phyloP scores from a whole-genome alignment of 1,140 invertebrate genomes.

The Coelopa frigida region DNA sequence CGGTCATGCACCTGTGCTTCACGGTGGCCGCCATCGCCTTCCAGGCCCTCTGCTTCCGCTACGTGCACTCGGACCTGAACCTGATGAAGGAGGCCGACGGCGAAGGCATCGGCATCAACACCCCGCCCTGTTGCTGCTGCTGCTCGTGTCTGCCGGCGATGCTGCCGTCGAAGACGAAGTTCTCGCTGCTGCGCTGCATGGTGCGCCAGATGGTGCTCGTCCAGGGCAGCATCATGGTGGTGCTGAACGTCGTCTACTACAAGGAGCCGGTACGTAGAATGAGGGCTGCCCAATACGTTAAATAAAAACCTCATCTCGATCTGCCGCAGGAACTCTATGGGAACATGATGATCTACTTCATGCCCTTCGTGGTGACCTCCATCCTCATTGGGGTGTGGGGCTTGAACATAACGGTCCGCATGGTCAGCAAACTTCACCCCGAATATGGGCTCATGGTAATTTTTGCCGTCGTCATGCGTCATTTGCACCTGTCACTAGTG shows the following conservation, averaged over 20 bases:
- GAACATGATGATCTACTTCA: constrained; percentile 31
- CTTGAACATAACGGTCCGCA: constrained; percentile 35
- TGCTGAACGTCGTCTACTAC: constrained; percentile 38
- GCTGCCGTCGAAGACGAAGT: constrained; percentile 28
- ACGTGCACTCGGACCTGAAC: constrained; percentile 34
- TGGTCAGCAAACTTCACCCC: constrained; percentile 26
- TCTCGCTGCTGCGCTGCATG: constrained; percentile 32
- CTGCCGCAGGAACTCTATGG: constrained; percentile 16
- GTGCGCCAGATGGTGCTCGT: constrained; percentile 41
- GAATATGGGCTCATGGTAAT: constrained; percentile 28
- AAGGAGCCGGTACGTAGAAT: constrained; percentile 7
- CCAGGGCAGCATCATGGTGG: constrained; percentile 38
- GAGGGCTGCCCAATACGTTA: too few species aligned
- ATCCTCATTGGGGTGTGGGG: constrained; percentile 34
- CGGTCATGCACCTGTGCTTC: constrained; percentile 40
- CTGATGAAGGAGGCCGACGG: constrained; percentile 32
- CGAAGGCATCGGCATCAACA: constrained; percentile 26
- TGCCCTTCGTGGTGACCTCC: constrained; percentile 34
- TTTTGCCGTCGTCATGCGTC: too few species aligned
- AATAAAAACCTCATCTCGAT: not conserved
- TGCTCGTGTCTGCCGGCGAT: constrained; percentile 25
- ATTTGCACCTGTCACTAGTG: not conserved
- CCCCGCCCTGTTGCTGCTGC: constrained; percentile 37
- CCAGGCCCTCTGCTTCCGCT: constrained; percentile 30
- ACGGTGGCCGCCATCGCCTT: constrained; percentile 32